Percentiles rank a stretch among this genome's conserved stretches.
Evolutionary conservation across 2,113 vertebrate genomes (phyloP).

Genomic region (Neogobius melanostomus): DNA sequence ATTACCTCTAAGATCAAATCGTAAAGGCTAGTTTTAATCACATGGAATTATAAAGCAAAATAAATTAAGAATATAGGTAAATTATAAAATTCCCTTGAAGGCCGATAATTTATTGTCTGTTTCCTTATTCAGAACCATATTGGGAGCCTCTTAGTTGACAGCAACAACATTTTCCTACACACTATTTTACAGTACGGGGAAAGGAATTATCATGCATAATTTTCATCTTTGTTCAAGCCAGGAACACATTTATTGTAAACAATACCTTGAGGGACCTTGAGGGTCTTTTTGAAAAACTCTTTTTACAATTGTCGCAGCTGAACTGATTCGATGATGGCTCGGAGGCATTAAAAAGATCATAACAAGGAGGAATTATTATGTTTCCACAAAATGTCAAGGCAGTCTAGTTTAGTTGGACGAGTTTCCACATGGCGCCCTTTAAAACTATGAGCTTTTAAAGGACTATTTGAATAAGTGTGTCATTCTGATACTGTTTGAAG

Average conservation of each 20-base stretch:
- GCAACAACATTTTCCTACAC: not conserved
- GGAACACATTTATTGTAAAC: not conserved
- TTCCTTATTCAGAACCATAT: not conserved
- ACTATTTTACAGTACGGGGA: not conserved
- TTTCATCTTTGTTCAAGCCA: not conserved
- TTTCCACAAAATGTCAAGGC: not conserved
- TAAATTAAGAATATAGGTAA: too few species aligned
- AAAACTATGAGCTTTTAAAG: not conserved
- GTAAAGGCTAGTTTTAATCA: too few species aligned
- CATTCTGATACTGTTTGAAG: too few species aligned
- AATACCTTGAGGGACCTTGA: not conserved
- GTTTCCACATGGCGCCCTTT: not conserved
- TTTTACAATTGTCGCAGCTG: not conserved
- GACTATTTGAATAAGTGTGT: too few species aligned
- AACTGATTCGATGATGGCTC: not conserved
- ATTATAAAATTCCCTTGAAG: too few species aligned
- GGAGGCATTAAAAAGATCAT: not conserved
- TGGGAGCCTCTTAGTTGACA: not conserved
- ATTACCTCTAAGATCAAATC: too few species aligned
- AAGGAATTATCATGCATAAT: not conserved
- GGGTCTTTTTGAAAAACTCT: not conserved
- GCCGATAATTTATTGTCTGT: not conserved
- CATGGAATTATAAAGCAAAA: too few species aligned
- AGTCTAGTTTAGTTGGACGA: not conserved
- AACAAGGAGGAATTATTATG: not conserved